Percentiles rank a stretch among this genome's conserved stretches.
Evolutionary conservation across 2,888 invertebrate species (phyloP).

Genomic region (Amphimallon solstitiale): DNA sequence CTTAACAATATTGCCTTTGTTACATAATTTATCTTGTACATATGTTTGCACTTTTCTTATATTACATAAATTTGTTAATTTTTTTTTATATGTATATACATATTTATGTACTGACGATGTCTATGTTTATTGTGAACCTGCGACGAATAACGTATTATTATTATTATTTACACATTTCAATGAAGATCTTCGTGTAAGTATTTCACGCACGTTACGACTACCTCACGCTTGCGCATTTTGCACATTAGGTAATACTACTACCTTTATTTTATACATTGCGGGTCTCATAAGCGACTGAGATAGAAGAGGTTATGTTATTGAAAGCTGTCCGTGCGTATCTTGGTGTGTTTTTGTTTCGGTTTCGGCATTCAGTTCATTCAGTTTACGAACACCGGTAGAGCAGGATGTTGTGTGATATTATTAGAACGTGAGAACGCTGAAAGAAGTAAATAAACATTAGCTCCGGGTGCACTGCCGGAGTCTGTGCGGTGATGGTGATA

Average conservation of each 20-base stretch:
- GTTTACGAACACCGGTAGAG: not conserved
- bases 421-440: not conserved
- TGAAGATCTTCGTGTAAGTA: too few species aligned
- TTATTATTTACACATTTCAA: too few species aligned
- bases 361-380: too few species aligned
- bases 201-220: conserved; percentile 3
- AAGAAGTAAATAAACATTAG: not conserved
- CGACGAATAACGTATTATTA: too few species aligned
- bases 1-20: too few species aligned
- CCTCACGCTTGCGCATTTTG: conserved; percentile 25
- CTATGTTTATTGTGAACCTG: too few species aligned
- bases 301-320: conserved; percentile 3
- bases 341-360: conserved; percentile 28
- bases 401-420: not conserved
- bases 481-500: not conserved
- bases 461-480: not conserved
- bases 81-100: too few species aligned
- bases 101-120: too few species aligned
- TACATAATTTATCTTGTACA: too few species aligned
- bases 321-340: conserved; percentile 10
- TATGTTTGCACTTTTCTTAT: too few species aligned
- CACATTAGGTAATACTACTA: not conserved
- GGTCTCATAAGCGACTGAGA: not conserved
- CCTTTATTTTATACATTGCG: not conserved
- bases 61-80: too few species aligned